Base-by-base conservation (phyloP, 2,888 invertebrate species). In the Scaptomyza polygonia region DNA sequence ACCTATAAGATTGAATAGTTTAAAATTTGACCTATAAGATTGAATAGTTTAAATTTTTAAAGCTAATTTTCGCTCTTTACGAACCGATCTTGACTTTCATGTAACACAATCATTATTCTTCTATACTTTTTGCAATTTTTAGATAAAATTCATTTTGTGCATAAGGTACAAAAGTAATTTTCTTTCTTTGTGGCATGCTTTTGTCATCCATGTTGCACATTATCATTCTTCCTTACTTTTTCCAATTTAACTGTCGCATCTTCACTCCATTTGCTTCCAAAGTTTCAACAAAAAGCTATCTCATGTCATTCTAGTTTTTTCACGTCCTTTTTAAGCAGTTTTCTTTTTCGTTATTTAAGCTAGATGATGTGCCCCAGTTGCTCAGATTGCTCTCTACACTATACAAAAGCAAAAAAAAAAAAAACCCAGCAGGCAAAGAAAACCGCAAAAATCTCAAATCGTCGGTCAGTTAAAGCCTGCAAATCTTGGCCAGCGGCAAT, bases 401-500 rank as follows among this genome's bases (percentile, higher is more conserved):
- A 18, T 5, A 16, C 1, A 29, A n/a, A n/a, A n/a, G n/a, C 45
- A 45, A 45, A 29, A 5, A 27, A 40, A 29, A 12, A 12, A 2
- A 36, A 39, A 66, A n/a, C 7, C 21, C 43, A 44, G 32, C 45
- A 12, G 3, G 16, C 1, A 16, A 0, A 39, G 16, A 11, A 6
- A 36, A 36, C 43, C 53, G 36, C 54, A 62, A 51, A 65, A 62
- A 58, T 73, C 65, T 44, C 14, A 49, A 49, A 16, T 48, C 48
- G 29, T 29, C 29, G 34, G 64, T 57, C 40, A 25, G 47, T 44
- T 70, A 36, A 62, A 14, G 48, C 36, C 47, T 45, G 48, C 74
- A 74, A 74, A 73, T 68, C 58, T 62, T 63, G 54, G 54, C 45
- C 43, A 53, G 25, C 30, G 14, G 54, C 55, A 36, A 11, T 36